phyloP scores from a whole-genome alignment of 2,797 vertebrate species.

The Neopelma chrysocephalum region DNA sequence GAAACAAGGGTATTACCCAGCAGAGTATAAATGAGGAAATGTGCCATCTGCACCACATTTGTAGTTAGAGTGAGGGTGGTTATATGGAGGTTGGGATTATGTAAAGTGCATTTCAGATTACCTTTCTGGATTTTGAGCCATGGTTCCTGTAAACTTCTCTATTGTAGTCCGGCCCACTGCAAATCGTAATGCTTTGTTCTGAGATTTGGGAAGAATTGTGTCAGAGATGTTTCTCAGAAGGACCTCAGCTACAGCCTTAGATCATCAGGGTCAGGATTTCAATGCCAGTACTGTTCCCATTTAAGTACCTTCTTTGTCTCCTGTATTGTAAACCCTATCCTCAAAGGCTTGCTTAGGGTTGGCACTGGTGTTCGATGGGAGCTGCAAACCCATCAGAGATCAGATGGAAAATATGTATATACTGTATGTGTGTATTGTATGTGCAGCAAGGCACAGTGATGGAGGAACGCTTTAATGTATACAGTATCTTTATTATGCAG shows the following conservation, averaged over 20 bases:
- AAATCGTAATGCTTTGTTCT: neutral
- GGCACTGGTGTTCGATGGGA: neutral
- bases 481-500: constrained; percentile 39
- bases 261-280: neutral
- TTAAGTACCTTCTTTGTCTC: constrained; percentile 8
- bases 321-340: neutral
- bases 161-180: neutral
- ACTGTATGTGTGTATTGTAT: neutral
- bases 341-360: neutral
- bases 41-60: neutral
- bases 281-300: neutral
- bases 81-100: neutral
- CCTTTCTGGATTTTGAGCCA: neutral
- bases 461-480: constrained; percentile 39
- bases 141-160: neutral
- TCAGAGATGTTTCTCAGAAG: neutral
- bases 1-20: neutral
- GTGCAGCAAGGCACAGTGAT: constrained; percentile 27
- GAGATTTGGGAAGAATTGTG: neutral
- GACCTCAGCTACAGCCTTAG: neutral
- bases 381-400: neutral
- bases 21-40: neutral
- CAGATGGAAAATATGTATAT: constrained; percentile 38
- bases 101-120: neutral
- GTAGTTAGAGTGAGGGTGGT: neutral